These are phyloP conservation scores for Hycleus phaleratus DNA, from an alignment of 1,140 invertebrate genomes.

Conservation along the genomic window DNA sequence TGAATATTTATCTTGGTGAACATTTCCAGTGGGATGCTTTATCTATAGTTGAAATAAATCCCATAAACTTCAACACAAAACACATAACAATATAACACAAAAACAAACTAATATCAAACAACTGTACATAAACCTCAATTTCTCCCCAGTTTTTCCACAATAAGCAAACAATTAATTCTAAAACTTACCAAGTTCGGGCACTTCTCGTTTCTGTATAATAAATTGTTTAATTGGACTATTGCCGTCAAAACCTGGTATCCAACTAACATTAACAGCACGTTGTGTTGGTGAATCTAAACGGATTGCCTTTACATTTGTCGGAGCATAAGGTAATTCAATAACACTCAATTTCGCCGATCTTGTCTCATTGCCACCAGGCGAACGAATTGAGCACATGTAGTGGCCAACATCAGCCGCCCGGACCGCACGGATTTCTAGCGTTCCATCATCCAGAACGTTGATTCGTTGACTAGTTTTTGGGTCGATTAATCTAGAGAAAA, in stretches of 20 bases:
- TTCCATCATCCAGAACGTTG: constrained; percentile 65
- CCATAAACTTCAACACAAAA: too few relatives aligned
- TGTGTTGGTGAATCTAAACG: constrained; percentile 53
- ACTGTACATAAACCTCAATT: too few relatives aligned
- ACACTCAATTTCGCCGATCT: constrained; percentile 75
- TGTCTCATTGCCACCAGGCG: constrained; percentile 87
- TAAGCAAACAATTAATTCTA: background rate
- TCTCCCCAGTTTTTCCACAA: too few relatives aligned
- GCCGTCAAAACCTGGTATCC: constrained; percentile 94
- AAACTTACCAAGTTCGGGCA: constrained; percentile 68
- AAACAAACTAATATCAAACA: too few relatives aligned
- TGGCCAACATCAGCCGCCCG: constrained; percentile 74
- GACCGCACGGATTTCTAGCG: constrained; percentile 71
- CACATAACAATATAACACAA: too few relatives aligned
- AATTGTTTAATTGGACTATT: constrained; percentile 92
- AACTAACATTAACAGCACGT: constrained; percentile 79
- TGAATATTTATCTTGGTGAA: too few relatives aligned
- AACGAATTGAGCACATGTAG: constrained; percentile 74
- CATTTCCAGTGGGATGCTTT: too few relatives aligned
- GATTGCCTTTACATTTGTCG: constrained; percentile 73
- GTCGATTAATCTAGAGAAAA: constrained; percentile 50
- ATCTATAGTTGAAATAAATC: too few relatives aligned
- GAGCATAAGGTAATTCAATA: constrained; percentile 89
- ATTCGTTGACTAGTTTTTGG: constrained; percentile 56
- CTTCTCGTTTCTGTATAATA: constrained; percentile 84